Evolutionary conservation across 2,797 vertebrate genomes (phyloP), one percentile per base, ranked within the genome.

Genomic region (Limnodromus scolopaceus): DNA sequence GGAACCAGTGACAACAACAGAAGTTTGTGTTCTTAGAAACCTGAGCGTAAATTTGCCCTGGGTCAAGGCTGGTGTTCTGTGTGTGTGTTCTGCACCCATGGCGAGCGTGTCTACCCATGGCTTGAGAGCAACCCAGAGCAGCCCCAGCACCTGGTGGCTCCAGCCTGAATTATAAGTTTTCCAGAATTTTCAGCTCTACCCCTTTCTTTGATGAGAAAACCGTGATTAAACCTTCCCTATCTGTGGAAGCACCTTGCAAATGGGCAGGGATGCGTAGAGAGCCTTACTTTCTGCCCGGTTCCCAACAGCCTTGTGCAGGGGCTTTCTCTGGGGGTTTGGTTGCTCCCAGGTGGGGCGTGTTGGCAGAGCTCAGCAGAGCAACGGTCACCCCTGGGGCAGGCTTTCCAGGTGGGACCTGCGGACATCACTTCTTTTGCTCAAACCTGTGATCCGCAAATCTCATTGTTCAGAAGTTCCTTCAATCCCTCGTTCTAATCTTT

Each of bases 51-150:
- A 24, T 63, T 48, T 48, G 12, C 25, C 23, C 3, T 1, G 0
- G 19, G 11, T 16, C 1, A 1, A 61, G 27, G 41, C 24, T 6
- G 20, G 7, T 76, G n/a, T 15, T 41, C 24, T 63, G 18, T 13
- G 2, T 60, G 2, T 60, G 36, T 60, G 58, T 19, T 60, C 58
- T 38, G 24, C 1, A 1, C 25, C 41, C 27, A 7, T 0, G 5
- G 45, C 3, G 0, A 43, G 11, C 1, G 0, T 4, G 2, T 51
- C 24, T 8, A 0, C 32, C 22, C 16, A 2, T 48, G 6, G 0
- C 38, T 45, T 3, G 1, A 38, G n/a, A 60, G 8, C 11, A 36
- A 72, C 22, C 43, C 6, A 7, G 49, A 57, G 32, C 32, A 75
- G 17, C 34, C 11, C 17, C 54, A 49, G 30, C 2, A 1, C 30